Base-by-base conservation (phyloP, 1,140 invertebrate genomes). In the Sarcophaga bullata region DNA sequence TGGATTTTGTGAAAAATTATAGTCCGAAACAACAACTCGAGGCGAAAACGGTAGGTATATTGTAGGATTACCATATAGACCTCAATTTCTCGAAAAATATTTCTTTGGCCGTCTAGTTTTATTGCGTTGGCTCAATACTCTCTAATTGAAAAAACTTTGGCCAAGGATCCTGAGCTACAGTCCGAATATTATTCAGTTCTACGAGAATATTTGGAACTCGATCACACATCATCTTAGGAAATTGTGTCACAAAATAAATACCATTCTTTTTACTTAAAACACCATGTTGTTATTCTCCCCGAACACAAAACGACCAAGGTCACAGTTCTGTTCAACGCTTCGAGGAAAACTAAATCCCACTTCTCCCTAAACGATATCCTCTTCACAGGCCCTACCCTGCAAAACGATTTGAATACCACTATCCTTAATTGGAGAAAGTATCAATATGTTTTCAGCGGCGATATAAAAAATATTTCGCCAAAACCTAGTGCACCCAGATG, bases 211-310 rank as follows among this genome's bases (percentile, higher is more conserved):
- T 13, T 58, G 8, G 15, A 8, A 10, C 50, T 58, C 10, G 17
- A 58, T 8, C 78, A 80, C 37, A 58, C 8, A 2, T 9, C 15
- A 50, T 80, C 11, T 11, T 11, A 50, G 10, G 76, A 80, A 50
- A 49, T 78, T 11, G 17, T 15, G 17, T 49, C 13, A 15, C 9
- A 78, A n/a, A 49, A 49, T 11, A 80, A 80, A 54, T 52, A 54
- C 13, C 52, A 17, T 9, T 80, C 76, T 19, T 52, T 80, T 54
- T 80, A 80, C 50, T n/a, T n/a, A n/a, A n/a, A n/a, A n/a, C n/a
- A n/a, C n/a, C n/a, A n/a, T 80, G 84, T 82, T 13, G 86, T 89
- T 4, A 37, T 86, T 6, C 84, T 8, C 87, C 89, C 10, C 82
- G 86, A 80, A 11, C 84, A 46, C 62, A 84, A n/a, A n/a, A n/a